A percentile compares a stretch with the other conserved stretches of the same genome.
Evolutionary conservation across 2,797 vertebrate genomes (phyloP).

Genomic region (Sebastes cheni): DNA sequence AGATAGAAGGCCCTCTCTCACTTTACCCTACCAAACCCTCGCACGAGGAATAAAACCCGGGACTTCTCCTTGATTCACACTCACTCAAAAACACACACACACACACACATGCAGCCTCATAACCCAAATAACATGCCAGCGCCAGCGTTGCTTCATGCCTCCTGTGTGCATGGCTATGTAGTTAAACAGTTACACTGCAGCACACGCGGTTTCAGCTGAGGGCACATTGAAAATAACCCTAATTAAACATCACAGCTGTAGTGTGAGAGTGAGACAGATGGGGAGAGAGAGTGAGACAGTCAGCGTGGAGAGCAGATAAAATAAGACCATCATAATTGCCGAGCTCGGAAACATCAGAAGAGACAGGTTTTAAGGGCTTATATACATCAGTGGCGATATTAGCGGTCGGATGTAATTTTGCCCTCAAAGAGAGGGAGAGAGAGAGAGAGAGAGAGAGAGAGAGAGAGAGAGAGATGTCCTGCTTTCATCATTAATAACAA

Average conservation of each 20-base stretch:
- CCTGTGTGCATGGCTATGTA: slow-evolving; percentile 9
- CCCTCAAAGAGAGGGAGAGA: neutral
- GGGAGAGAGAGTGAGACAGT: slow-evolving; percentile 16
- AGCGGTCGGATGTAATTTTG: neutral
- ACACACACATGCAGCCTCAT: neutral
- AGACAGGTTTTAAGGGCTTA: slow-evolving; percentile 13
- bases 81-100: neutral
- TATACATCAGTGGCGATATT: neutral
- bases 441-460: neutral
- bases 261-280: slow-evolving; percentile 50
- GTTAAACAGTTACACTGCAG: slow-evolving; percentile 17
- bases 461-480: neutral
- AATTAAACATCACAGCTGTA: slow-evolving; percentile 72
- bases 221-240: slow-evolving; percentile 67
- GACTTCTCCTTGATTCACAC: neutral
- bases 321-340: slow-evolving; percentile 9
- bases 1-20: slow-evolving; percentile 24
- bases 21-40: slow-evolving; percentile 2
- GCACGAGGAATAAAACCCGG: neutral
- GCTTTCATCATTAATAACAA: slow-evolving; percentile 18
- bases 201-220: slow-evolving; percentile 44
- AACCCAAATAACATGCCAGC: neutral
- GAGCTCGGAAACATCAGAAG: slow-evolving; percentile 13
- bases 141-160: neutral
- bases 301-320: slow-evolving; percentile 6